Base-by-base conservation (phyloP, 2,113 vertebrate species). In the Archocentrus centrarchus region DNA sequence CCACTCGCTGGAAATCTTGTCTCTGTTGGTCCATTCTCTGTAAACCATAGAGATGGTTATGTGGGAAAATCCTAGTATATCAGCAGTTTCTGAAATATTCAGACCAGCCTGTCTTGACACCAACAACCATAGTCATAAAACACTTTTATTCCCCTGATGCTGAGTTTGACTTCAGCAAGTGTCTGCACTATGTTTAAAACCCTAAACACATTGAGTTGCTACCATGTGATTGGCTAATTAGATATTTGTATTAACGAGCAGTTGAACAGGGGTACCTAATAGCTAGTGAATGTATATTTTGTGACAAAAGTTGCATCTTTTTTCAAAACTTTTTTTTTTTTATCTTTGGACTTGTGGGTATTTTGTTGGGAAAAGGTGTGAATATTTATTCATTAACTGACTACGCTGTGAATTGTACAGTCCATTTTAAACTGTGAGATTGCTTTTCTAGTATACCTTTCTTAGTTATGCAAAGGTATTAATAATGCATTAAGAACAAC, bases 171-270 rank as follows among this genome's bases (percentile, higher is more conserved):
- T 58, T 58, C n/a, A 22, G 4, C 20, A 53, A 1, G 17, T 70
- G 30, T 53, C 47, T 50, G 5, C 5, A 0, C 44, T 27, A 20
- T 50, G 41, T 70, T 24, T 0, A 6, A 30, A 50, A 53, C 17
- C 10, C 15, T 32, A 70, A 17, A 20, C 4, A 6, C 18, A 55
- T 9, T 20, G 6, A 68, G 41, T 68, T 41, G 17, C 22, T 68
- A 41, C 41, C 41, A 18, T 30, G 22, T 15, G 0, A 68, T 47
- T 47, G 41, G 41, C 22, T 30, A 18, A 47, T 50, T 68, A 27
- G 41, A 41, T 24, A 68, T 70, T 47, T 47, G 44, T 10, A 47
- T 13, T 47, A 47, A 47, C 4, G 2, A 47, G 44, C 44, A 47
- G 11, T 5, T 14, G 44, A 47, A 47, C 44, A 2, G 44, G 44